Evolutionary conservation across 2,797 vertebrate species (phyloP), one percentile per base, ranked within the genome.

Genomic region (Chiroxiphia lanceolata): DNA sequence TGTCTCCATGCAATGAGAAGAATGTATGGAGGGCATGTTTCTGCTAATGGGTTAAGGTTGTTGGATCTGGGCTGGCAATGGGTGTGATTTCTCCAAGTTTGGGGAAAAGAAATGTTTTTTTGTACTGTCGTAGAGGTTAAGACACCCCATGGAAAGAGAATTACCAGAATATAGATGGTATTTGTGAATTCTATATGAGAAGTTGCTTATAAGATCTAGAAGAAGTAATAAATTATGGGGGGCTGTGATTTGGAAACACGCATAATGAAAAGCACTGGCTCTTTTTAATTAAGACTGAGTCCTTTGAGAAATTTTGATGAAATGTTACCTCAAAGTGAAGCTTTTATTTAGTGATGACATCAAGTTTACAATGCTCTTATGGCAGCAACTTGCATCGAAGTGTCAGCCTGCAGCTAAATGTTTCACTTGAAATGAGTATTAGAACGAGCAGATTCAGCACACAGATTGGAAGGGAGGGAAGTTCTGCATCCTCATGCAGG

Each of bases 31-130:
- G 13, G 40, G 27, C 12, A 1, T 0, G 0, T 50, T 72, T 82
- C 61, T 83, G 65, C 3, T 11, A 15, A 14, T 0, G 1, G 45
- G 15, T 57, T 33, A 17, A 59, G 42, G 54, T 17, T 23, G 33
- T 33, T 70, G 53, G 45, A 26, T 47, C 31, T 34, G 68, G 15
- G 6, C 27, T 69, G 60, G 15, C 22, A 5, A 1, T 36, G 45
- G 60, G 3, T 42, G 33, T 0, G 1, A 19, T 2, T 65, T 22
- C 0, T 29, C 17, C 29, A 53, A 53, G 1, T 3, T 7, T 47
- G 31, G 33, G 16, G 45, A 54, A 69, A 76, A 61, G 3, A 54
- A 48, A 27, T 5, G 10, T 3, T 5, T 0, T 26, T 75, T 72
- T 69, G 10, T 84, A 26, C 27, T 16, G 16, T n/a, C 8, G 17